Percentiles rank a stretch among this genome's conserved stretches.
These are phyloP conservation scores for Serilophus lunatus DNA, from an alignment of 2,113 vertebrate genomes.

Conservation along the genomic window DNA sequence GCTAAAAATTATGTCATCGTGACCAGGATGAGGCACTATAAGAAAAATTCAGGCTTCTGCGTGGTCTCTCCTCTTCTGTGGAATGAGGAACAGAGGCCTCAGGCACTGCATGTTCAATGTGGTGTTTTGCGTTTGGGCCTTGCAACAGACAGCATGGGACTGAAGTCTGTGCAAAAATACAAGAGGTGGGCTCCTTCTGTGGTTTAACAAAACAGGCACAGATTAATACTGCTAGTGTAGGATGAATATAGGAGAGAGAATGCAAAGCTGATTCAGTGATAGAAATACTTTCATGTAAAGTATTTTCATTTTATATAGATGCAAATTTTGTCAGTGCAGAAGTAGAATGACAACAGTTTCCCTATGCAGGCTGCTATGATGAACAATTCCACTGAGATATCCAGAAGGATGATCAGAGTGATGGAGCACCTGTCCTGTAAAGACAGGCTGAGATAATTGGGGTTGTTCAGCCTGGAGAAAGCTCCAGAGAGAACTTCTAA, in stretches of 20 bases:
- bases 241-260: neutral
- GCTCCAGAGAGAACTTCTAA: neutral
- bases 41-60: neutral
- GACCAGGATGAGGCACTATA: neutral
- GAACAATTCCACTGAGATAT: neutral
- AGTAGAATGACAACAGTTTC: neutral
- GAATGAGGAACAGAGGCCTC: neutral
- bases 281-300: neutral
- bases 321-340: neutral
- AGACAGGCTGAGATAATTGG: neutral
- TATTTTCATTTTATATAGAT: neutral
- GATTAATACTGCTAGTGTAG: neutral
- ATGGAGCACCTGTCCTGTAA: neutral
- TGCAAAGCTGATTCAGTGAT: neutral
- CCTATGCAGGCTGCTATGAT: neutral
- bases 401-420: neutral
- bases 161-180: neutral
- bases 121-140: rapidly evolving
- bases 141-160: rapidly evolving
- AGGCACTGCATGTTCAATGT: neutral
- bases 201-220: neutral
- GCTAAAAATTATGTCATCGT: neutral
- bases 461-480: neutral
- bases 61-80: neutral
- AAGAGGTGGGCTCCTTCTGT: neutral